phyloP scores from a whole-genome alignment of 1,140 invertebrate genomes.

The Ylistrum balloti region DNA sequence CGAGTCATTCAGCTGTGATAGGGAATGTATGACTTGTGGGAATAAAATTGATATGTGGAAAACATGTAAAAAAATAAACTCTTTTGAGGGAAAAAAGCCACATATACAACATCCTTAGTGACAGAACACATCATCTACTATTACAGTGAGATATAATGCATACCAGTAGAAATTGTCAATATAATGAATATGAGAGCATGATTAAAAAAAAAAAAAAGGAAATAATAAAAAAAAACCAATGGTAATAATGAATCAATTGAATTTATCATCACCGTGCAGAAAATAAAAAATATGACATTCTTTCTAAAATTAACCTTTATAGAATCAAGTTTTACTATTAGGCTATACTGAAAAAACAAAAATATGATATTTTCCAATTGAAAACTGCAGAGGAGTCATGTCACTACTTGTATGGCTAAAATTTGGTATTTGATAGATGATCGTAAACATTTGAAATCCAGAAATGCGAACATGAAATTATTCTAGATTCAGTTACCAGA shows the following conservation, averaged over 20 bases:
- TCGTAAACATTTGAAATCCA: no score
- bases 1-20: neutral
- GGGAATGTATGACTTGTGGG: neutral
- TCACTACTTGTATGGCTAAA: no score
- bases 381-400: neutral
- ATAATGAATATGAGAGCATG: no score
- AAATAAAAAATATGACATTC: no score
- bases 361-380: neutral
- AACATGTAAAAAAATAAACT: neutral
- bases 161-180: neutral
- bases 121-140: neutral
- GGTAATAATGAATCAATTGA: neutral
- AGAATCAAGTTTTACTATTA: no score
- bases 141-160: neutral
- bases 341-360: no score
- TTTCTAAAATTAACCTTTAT: no score
- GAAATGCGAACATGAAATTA: no score
- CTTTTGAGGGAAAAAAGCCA: neutral
- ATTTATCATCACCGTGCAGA: no score
- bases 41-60: neutral
- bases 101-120: neutral
- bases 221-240: neutral
- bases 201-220: neutral
- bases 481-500: no score
- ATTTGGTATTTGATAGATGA: no score